A percentile compares a stretch with the other conserved stretches of the same genome.
phyloP scores from a whole-genome alignment of 2,888 invertebrate species.

The Neoascia interrupta region DNA sequence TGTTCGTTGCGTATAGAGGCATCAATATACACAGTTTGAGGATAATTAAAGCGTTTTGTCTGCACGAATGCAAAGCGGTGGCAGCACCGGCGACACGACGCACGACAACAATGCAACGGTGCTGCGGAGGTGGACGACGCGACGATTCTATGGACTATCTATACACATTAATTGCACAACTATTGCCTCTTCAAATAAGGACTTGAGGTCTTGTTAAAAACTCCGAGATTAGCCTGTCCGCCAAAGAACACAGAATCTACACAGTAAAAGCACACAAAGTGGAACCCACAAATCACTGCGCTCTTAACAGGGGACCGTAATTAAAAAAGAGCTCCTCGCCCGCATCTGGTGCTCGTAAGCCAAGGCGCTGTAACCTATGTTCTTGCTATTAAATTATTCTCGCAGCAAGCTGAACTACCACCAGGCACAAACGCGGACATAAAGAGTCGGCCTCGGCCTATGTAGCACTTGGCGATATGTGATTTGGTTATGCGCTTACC shows the following conservation, averaged over 20 bases:
- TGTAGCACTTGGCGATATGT: constrained; percentile 29
- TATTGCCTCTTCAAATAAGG: constrained; percentile 55
- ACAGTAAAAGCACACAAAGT: constrained; percentile 42
- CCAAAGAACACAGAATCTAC: constrained; percentile 19
- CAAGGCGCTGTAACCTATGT: constrained; percentile 31
- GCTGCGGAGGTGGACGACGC: constrained; percentile 10
- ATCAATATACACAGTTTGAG: constrained; percentile 49
- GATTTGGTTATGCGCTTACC: constrained; percentile 22
- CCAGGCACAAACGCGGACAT: constrained; percentile 43
- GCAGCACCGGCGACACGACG: constrained; percentile 34
- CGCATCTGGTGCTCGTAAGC: neutral
- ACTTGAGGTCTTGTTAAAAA: constrained; percentile 61
- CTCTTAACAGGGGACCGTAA: constrained; percentile 52
- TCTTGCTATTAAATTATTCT: constrained; percentile 52
- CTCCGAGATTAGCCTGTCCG: constrained; percentile 39
- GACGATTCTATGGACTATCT: constrained; percentile 32
- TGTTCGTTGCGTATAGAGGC: neutral
- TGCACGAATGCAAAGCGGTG: constrained; percentile 51
- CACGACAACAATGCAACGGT: constrained; percentile 41
- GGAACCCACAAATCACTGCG: constrained; percentile 62
- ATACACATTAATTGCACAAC: constrained; percentile 50
- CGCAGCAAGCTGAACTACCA: neutral
- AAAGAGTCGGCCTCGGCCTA: constrained; percentile 14
- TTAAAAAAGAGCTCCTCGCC: constrained; percentile 56
- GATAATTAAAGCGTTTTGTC: constrained; percentile 65